Base-by-base conservation (phyloP, 2,888 invertebrate genomes). In the Oxytorus armatus region DNA sequence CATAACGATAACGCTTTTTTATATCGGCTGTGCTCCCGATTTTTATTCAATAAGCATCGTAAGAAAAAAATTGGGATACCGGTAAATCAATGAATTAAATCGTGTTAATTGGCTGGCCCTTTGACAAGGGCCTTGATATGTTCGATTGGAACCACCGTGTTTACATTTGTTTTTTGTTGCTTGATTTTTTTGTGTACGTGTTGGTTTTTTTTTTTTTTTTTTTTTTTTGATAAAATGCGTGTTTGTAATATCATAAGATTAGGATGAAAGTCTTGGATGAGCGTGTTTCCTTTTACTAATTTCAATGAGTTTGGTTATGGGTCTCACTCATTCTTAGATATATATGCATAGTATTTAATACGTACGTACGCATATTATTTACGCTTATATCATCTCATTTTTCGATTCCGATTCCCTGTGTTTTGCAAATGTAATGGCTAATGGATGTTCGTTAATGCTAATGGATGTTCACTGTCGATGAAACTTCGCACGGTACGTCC, bases 91-190 rank as follows among this genome's bases (percentile, higher is more conserved):
- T 82, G 85, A 61, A 66, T 75, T 86, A 84, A 85, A 88, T 85
- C 61, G 72, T 68, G 76, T 78, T 82, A 83, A 82, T 89, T 89
- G 87, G 86, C 86, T 86, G 84, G 82, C 86, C 86, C 84, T 81
- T 82, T 69, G 68, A 42, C 85, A 68, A 77, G 85, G 88, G 84
- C 84, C 87, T 85, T 89, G 89, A 89, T 89, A 89, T 89, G 89
- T 89, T 89, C 84, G 82, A 86, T 89, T 87, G 86, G 85, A 89
- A 89, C 84, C 87, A 87, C 81, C 81, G 83, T 87, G 65, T 79
- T 81, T 57, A 57, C 63, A 57, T 78, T 75, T 77, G 53, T 21
- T 69, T 47, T 36, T 18, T 18, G 16, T 63, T 14, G 29, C 0
- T 55, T 21, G 11, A 1, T 8, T 44, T 69, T 8, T 39, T 21